Conservation (phyloP, 2,888 invertebrate genomes). For the Polyploca ridens region DNA sequence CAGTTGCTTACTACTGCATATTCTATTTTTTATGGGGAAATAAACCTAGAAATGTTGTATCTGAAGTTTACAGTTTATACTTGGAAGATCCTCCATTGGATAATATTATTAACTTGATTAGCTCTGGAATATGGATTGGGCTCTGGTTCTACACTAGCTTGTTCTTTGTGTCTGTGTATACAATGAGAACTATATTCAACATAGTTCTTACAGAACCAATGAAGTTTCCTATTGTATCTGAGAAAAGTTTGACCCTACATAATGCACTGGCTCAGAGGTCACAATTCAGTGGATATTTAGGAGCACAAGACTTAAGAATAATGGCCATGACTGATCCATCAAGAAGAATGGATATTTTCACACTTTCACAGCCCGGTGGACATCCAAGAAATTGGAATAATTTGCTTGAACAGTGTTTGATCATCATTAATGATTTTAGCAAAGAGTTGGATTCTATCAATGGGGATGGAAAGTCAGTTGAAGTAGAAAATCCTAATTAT, state of each 20-base stretch:
- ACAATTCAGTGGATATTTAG: conserved; percentile 90
- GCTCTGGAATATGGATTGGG: conserved; percentile 84
- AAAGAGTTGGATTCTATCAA: conserved; percentile 85
- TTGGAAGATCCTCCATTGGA: conserved; percentile 81
- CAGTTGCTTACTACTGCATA: conserved; percentile 85
- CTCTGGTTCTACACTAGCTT: conserved; percentile 89
- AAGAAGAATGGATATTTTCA: conserved; percentile 87
- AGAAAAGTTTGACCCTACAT: conserved; percentile 80
- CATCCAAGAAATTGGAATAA: conserved; percentile 95
- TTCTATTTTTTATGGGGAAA: conserved; percentile 87
- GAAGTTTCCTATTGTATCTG: conserved; percentile 85
- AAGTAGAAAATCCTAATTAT: conserved; percentile 39
- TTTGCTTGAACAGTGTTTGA: conserved; percentile 86
- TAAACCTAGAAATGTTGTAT: conserved; percentile 78
- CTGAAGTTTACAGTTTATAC: conserved; percentile 81
- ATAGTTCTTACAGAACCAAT: conserved; percentile 89
- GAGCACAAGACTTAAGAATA: conserved; percentile 89
- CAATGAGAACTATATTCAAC: conserved; percentile 89
- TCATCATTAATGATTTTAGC: conserved; percentile 86
- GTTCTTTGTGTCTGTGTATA: conserved; percentile 88
- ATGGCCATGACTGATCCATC: conserved; percentile 85
- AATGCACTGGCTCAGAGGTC: conserved; percentile 86
- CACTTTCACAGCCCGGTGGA: conserved; percentile 92
- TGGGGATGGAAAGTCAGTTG: conserved; percentile 55
- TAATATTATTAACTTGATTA: conserved; percentile 73